Base-by-base conservation (phyloP, 2,113 vertebrate genomes). In the Corythornis vintsioides region DNA sequence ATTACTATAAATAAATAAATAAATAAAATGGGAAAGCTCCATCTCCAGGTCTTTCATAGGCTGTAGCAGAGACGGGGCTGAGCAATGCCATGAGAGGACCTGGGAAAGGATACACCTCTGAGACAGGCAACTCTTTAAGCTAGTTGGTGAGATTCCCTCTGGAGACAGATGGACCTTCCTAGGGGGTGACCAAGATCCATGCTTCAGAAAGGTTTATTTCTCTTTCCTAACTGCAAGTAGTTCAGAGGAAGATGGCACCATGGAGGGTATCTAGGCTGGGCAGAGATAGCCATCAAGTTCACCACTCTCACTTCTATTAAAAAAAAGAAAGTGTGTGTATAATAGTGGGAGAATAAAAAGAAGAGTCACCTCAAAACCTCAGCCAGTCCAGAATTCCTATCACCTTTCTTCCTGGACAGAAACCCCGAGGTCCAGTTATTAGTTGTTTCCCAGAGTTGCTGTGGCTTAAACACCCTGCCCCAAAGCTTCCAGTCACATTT, bases 401-500 rank as follows among this genome's bases (percentile, higher is more conserved):
- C 2, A 48, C 47, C 35, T 35, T 55, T 63, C 60, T 56, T 76
- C 33, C 38, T 47, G 25, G 50, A 75, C 57, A 81, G 77, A 83
- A 81, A 53, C 20, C 40, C 21, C 40, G 63, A 86, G 28, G 21
- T 38, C 22, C 28, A 86, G 5, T n/a, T 75, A 70, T 4, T 24
- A 79, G 15, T 6, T 60, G 22, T 53, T 83, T 78, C 48, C 19
- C 17, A 69, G 50, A 26, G 50, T 26, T 79, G n/a, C 45, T 76
- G 50, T 38, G 50, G 64, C 59, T 74, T 74, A 35, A 90, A 78
- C n/a, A 48, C 22, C 45, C 33, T 87, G 50, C 63, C 84, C 66
- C 57, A 20, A 83, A 85, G 59, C 81, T 94, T 92, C 74, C 2
- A 0, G 82, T 89, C 55, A 35, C 64, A 61, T 87, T 89, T 87